A percentile compares a stretch with the other conserved stretches of the same genome.
phyloP scores from a whole-genome alignment of 2,113 vertebrate genomes.

The Dryoscopus gambensis region DNA sequence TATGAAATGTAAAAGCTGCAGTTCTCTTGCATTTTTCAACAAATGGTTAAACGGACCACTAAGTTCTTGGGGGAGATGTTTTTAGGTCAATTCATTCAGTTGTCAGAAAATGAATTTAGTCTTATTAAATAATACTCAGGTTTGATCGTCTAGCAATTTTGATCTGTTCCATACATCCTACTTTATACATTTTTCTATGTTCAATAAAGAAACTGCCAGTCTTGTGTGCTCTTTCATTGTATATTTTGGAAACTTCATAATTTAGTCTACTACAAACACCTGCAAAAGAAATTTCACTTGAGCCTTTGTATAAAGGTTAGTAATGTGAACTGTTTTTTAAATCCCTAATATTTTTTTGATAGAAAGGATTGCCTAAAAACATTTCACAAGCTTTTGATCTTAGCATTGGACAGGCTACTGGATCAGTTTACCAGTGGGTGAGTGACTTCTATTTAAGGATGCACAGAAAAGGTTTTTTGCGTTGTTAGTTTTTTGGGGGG shows the following conservation, averaged over 20 bases:
- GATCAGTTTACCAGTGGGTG: conserved; percentile 39
- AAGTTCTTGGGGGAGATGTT: conserved; percentile 68
- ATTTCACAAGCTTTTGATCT: conserved; percentile 62
- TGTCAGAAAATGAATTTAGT: conserved; percentile 60
- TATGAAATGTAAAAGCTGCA: conserved; percentile 53
- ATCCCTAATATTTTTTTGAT: conserved; percentile 55
- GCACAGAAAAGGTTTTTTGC: neutral
- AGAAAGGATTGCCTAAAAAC: conserved; percentile 74
- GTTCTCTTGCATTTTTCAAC: conserved; percentile 47
- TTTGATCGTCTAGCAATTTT: conserved; percentile 65
- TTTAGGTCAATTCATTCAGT: conserved; percentile 72
- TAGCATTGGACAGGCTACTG: conserved; percentile 9
- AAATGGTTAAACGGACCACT: conserved; percentile 76
- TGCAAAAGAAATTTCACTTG: conserved; percentile 53
- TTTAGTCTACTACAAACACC: conserved; percentile 55
- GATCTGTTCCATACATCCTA: conserved; percentile 68
- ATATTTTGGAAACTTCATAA: conserved; percentile 58
- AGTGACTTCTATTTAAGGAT: conserved; percentile 54
- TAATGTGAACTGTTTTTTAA: conserved; percentile 66
- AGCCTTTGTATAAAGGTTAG: conserved; percentile 66
- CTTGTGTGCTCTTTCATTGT: conserved; percentile 60
- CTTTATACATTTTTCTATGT: conserved; percentile 70
- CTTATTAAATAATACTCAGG: conserved; percentile 74
- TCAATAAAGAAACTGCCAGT: conserved; percentile 75
- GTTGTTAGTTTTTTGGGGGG: neutral